A percentile compares a stretch with the other conserved stretches of the same genome.
These are phyloP conservation scores for Gymnocheta viridis DNA, from an alignment of 2,888 invertebrate species.

Conservation along the genomic window DNA sequence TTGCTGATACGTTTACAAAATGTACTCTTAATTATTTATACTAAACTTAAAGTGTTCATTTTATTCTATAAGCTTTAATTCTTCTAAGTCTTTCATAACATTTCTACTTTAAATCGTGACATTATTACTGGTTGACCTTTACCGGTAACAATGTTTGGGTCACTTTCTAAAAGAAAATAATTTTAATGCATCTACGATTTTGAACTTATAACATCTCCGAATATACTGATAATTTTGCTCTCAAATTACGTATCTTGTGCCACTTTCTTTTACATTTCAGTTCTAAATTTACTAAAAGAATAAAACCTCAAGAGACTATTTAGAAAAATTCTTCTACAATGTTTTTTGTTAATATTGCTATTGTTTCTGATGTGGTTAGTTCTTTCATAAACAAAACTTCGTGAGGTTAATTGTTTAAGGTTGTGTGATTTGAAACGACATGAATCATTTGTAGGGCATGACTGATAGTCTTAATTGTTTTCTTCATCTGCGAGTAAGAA, in stretches of 20 bases:
- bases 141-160: background rate
- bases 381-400: conserved; percentile 54
- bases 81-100: background rate
- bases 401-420: conserved; percentile 66
- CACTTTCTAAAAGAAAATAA: background rate
- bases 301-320: conserved; percentile 24
- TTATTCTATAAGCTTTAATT: background rate
- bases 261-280: background rate
- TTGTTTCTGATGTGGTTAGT: background rate
- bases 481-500: conserved; percentile 7
- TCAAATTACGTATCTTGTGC: background rate
- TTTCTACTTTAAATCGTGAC: background rate
- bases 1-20: background rate
- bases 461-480: conserved; percentile 58
- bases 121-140: background rate
- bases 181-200: too few relatives aligned
- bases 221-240: background rate
- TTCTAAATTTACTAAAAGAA: conserved; percentile 16
- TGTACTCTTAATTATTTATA: background rate
- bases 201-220: background rate
- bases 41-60: background rate
- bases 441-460: conserved; percentile 53
- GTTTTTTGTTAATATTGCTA: background rate
- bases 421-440: conserved; percentile 56
- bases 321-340: background rate